A percentile compares a stretch with the other conserved stretches of the same genome.
Conservation (phyloP, 53 echinoderm and acorn worm species). For the Henricia sp. region DNA sequence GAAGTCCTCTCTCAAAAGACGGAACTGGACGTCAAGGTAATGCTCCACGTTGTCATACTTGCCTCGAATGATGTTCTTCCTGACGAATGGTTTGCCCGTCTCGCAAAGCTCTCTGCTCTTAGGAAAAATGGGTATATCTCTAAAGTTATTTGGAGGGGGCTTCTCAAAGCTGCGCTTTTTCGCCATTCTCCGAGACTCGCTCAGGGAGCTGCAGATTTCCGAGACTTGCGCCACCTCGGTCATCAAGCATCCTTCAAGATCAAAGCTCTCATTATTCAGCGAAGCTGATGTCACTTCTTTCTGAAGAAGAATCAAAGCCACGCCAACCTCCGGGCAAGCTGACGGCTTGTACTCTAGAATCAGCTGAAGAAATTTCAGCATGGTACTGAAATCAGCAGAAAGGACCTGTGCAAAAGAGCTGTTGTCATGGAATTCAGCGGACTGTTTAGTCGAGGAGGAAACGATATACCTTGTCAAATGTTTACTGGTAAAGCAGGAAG, state of each 20-base stretch:
- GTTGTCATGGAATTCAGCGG: background rate
- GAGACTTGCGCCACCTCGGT: conserved; percentile 5
- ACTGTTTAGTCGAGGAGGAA: background rate
- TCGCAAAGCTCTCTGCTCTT: conserved; percentile 51
- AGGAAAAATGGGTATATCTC: conserved; percentile 69
- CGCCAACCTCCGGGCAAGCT: conserved; percentile 26
- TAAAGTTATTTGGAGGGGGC: conserved; percentile 72
- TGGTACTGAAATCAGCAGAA: background rate
- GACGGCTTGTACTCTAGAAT: conserved; percentile 9
- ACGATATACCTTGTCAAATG: conserved; percentile 43
- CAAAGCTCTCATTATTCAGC: background rate
- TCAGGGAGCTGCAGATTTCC: conserved; percentile 1
- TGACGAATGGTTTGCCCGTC: conserved; percentile 68
- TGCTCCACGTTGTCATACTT: conserved; percentile 74
- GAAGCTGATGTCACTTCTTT: conserved; percentile 11
- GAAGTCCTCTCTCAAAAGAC: conserved; percentile 90
- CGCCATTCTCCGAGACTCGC: background rate
- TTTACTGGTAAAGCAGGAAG: conserved; percentile 24
- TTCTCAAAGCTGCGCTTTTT: background rate
- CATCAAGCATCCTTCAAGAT: background rate
- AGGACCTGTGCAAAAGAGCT: background rate
- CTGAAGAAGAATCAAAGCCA: conserved; percentile 48
- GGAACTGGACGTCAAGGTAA: conserved; percentile 92
- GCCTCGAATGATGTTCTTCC: conserved; percentile 74
- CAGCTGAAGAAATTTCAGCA: background rate